phyloP scores from a whole-genome alignment of 2,888 invertebrate genomes.

The Parnassius orleans region DNA sequence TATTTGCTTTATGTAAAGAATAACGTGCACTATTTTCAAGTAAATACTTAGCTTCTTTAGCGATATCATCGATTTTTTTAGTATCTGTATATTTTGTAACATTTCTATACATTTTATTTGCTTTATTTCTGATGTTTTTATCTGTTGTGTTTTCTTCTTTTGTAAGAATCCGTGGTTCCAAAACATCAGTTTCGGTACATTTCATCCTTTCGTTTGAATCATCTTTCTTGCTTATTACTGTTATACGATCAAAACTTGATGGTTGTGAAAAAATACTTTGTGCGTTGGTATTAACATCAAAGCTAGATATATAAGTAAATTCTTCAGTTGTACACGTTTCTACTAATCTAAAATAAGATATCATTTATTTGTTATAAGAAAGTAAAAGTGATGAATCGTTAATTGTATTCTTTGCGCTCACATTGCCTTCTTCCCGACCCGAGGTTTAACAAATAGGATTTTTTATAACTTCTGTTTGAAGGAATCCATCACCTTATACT shows the following conservation, averaged over 20 bases:
- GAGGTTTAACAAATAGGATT: no score
- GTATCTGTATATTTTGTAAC: neutral
- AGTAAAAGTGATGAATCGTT: no score
- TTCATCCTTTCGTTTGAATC: conserved; percentile 32
- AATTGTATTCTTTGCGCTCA: no score
- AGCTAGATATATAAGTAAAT: conserved; percentile 61
- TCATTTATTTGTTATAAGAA: no score
- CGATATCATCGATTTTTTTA: neutral
- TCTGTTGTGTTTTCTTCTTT: conserved; percentile 6
- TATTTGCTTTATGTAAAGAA: no score
- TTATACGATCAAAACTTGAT: conserved; percentile 62
- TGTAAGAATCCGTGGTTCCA: conserved; percentile 3
- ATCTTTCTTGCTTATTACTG: conserved; percentile 59
- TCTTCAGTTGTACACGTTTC: conserved; percentile 63
- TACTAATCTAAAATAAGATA: conserved; percentile 49
- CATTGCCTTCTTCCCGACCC: no score
- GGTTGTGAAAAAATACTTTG: conserved; percentile 45
- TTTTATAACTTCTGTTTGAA: no score
- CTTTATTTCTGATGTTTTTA: neutral
- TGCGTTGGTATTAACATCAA: conserved; percentile 46
- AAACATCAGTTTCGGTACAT: conserved; percentile 2
- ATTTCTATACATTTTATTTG: conserved; percentile 3
- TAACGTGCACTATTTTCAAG: neutral
- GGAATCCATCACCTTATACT: no score
- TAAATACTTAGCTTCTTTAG: neutral